Evolutionary conservation across 2,797 vertebrate species (phyloP), one percentile per base, ranked within the genome.

Genomic region (Propithecus perrieri): DNA sequence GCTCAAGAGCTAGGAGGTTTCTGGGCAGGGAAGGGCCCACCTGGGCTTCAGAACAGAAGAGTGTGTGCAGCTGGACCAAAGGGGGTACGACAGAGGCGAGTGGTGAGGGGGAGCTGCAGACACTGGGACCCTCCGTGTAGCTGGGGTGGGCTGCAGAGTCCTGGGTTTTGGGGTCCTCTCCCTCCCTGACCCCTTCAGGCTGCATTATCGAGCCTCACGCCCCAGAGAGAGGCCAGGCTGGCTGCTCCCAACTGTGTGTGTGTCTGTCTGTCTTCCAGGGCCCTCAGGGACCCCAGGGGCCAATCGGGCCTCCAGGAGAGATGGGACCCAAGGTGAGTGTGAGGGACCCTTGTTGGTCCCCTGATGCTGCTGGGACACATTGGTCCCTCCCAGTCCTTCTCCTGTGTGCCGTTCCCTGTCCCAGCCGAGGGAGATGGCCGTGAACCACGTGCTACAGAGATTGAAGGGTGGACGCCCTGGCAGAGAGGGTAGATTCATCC

Each of bases 281-380:
- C 94, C 99, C 99, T 75, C 91, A 99, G 94, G 99, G 99, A 98
- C 99, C 99, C 67, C 99, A 99, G 96, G 99, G 99, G 33, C 99
- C 98, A 94, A 69, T 99, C 0, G 99, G 99, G 55, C 98, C 99
- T 85, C 98, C 99, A 65, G 99, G 99, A 98, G 99, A 99, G 97
- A 99, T 99, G 1, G 99, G 99, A 71, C 99, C 98, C 92, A 99
- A 99, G 99, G 99, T 99, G 97, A 98, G 98, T 97, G 41, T 5
- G 2, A 84, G 18, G 41, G 43, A 35, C 48, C 30, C 38, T 38
- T n/a, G 33, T 24, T 50, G 1, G 0, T 87, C 75, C 81, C 4
- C 0, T n/a, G 26, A 7, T n/a, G 35, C 75, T 38, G 12, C 59
- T 30, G 28, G 53, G 24, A 17, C 35, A 9, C 13, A 7, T 2